Evolutionary conservation across 2,113 vertebrate genomes (phyloP), one percentile per base, ranked within the genome.

Genomic region (Grammomys surdaster): DNA sequence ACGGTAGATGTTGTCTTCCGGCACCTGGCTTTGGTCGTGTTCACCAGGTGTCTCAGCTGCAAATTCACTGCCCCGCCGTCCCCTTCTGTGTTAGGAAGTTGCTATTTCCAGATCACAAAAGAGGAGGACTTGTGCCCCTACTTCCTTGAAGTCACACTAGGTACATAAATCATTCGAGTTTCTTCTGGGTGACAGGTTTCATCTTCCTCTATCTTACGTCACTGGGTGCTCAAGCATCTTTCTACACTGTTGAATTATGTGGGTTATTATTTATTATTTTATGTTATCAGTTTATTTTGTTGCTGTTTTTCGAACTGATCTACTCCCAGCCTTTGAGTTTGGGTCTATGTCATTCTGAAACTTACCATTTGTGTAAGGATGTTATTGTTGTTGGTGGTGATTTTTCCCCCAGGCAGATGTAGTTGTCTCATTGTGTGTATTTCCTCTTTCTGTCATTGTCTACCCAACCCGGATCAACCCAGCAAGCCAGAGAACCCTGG

Each of bases 291-390:
- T 72, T 80, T 24, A 43, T 26, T 11, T 24, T 84, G 24, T 16
- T 28, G 56, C 24, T 31, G 11, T 58, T 72, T 51, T 31, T 67
- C 31, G 20, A 33, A 19, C 10, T 70, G 1, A 51, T 63, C 43
- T 1, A 12, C 4, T 13, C 56, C 56, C 5, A 80, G 40, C 31
- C 43, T 13, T 17, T 7, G 43, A 86, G 48, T 60, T 31, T 77
- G 58, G 5, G 17, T 13, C 60, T 40, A 12, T 58, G 17, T 19
- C 9, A 26, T 31, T 81, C 33, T 78, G 69, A 12, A 22, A 51
- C 3, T 22, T 4, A 3, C 1, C 7, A 3, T 82, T 46, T 16
- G 1, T 11, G 16, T 31, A n/a, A 36, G 19, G 2, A 13, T 33
- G 56, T 60, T 22, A 22, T 40, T 86, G 10, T 3, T 82, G 67